phyloP scores from a whole-genome alignment of 2,888 invertebrate species.

The Pyrocoelia pectoralis region DNA sequence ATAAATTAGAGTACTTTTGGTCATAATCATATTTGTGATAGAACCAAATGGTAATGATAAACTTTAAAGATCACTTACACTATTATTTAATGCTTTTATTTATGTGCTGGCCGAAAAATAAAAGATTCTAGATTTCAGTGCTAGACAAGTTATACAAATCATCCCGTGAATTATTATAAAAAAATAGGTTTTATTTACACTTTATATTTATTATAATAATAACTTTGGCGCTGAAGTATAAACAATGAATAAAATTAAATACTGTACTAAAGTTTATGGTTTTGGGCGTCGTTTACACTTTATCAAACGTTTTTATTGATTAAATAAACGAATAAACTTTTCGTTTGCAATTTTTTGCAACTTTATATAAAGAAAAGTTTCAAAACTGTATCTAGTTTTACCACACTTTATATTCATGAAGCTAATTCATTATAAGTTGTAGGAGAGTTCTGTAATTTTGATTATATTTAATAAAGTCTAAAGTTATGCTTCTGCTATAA shows the following conservation, averaged over 20 bases:
- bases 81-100: no score
- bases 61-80: no score
- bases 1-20: no score
- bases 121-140: no score
- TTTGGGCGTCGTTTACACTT: background rate
- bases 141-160: no score
- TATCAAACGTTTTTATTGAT: background rate
- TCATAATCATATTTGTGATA: no score
- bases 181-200: no score
- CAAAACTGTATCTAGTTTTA: constrained; percentile 5
- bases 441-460: constrained; percentile 8
- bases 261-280: background rate
- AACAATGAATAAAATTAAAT: constrained; percentile 1
- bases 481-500: constrained; percentile 6
- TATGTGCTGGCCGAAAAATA: no score
- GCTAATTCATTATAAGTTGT: constrained; percentile 7
- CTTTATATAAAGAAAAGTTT: background rate
- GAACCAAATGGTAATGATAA: no score
- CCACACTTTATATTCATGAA: constrained; percentile 9
- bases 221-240: background rate
- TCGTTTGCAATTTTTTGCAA: background rate
- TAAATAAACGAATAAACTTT: background rate
- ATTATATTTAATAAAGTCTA: constrained; percentile 5
- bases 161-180: no score
- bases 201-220: background rate